These are phyloP conservation scores for Alca torda DNA, from an alignment of 2,797 vertebrate species.

Conservation along the genomic window DNA sequence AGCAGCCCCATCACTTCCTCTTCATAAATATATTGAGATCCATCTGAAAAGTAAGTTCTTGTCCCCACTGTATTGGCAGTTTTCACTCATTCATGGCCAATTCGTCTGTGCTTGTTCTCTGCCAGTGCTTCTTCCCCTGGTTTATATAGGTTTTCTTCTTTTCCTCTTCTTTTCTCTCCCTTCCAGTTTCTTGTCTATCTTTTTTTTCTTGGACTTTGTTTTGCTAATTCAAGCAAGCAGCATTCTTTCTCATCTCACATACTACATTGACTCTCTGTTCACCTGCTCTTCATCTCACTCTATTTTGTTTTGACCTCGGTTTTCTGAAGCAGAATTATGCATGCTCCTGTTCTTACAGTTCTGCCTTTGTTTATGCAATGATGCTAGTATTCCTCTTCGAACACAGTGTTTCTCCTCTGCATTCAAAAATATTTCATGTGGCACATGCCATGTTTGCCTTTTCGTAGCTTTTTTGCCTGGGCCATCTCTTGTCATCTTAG, in stretches of 20 bases:
- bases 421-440: neutral
- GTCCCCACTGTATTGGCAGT: neutral
- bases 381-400: neutral
- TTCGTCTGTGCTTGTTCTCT: neutral
- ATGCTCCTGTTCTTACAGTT: neutral
- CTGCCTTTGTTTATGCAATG: neutral
- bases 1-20: neutral
- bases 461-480: neutral
- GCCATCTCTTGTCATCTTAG: neutral
- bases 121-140: neutral
- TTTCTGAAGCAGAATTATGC: neutral
- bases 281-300: neutral
- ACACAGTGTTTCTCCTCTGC: neutral
- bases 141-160: neutral
- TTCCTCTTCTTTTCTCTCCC: neutral
- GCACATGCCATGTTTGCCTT: neutral
- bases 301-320: neutral
- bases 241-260: neutral
- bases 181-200: neutral
- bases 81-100: neutral
- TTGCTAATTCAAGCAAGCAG: neutral
- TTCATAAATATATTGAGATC: neutral
- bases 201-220: neutral
- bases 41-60: neutral
- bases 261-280: neutral